Evolutionary conservation across 2,797 vertebrate species (phyloP).

Genomic region (Tarsius wallacei): DNA sequence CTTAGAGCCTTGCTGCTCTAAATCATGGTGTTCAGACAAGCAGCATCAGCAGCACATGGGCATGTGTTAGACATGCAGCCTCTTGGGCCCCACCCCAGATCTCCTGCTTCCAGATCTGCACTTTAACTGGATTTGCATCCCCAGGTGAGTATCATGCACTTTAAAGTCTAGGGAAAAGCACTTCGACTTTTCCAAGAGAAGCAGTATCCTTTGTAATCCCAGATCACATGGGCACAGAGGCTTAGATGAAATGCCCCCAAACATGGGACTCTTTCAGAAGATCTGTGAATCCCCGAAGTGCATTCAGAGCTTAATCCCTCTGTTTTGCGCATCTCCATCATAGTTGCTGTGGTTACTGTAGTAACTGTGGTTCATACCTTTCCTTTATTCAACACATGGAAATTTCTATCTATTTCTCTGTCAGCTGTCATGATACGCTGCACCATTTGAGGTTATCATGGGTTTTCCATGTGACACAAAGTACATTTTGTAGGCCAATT

Average conservation of each 20-base stretch:
- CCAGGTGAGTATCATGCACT: not conserved
- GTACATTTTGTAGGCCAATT: not conserved
- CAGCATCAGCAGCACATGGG: not conserved
- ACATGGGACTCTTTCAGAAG: not conserved
- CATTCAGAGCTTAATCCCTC: not conserved
- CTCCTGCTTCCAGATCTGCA: not conserved
- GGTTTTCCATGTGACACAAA: not conserved
- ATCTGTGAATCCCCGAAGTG: not conserved
- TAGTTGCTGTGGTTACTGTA: not conserved
- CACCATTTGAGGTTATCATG: not conserved
- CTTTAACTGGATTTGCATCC: not conserved
- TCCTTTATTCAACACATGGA: not conserved
- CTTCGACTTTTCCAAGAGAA: slow-evolving; percentile 16
- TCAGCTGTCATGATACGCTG: accelerated
- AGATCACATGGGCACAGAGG: not conserved
- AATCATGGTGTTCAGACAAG: not conserved
- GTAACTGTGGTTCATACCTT: not conserved
- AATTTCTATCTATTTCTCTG: slow-evolving; percentile 26
- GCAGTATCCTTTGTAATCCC: not conserved
- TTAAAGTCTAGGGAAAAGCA: not conserved
- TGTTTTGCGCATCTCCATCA: not conserved
- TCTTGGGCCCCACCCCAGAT: not conserved
- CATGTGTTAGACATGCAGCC: not conserved
- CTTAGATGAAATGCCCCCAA: not conserved
- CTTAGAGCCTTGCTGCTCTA: not conserved